Percentiles rank a stretch among this genome's conserved stretches.
Conservation (phyloP, 2,888 invertebrate genomes). For the Sarcophaga variegata region DNA sequence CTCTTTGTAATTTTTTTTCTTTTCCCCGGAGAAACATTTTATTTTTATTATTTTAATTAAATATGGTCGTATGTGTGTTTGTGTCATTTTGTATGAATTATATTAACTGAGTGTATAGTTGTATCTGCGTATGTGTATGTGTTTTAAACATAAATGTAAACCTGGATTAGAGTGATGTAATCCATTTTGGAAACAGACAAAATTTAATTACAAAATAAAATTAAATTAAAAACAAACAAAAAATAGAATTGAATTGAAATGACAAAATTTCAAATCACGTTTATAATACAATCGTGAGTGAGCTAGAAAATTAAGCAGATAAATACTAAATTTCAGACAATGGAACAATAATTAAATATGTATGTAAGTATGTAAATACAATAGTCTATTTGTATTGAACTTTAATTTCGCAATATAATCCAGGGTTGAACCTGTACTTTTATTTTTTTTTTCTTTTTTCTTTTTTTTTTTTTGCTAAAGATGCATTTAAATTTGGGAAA, state of each 20-base stretch:
- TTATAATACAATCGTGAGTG: slow-evolving; percentile 68
- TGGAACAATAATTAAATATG: slow-evolving; percentile 67
- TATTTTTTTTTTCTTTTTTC: background rate
- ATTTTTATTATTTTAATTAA: slow-evolving; percentile 72
- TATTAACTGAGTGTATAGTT: slow-evolving; percentile 30
- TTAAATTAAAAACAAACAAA: slow-evolving; percentile 47
- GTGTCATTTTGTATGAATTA: background rate
- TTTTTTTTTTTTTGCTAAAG: slow-evolving; percentile 10
- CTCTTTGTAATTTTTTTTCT: slow-evolving; percentile 60
- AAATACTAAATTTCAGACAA: slow-evolving; percentile 63
- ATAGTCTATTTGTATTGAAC: slow-evolving; percentile 24
- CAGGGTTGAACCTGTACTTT: slow-evolving; percentile 63
- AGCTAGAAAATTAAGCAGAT: slow-evolving; percentile 43
- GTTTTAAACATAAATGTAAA: slow-evolving; percentile 62
- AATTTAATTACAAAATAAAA: slow-evolving; percentile 19
- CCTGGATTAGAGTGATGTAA: slow-evolving; percentile 66
- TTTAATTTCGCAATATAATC: slow-evolving; percentile 54
- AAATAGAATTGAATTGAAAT: slow-evolving; percentile 17
- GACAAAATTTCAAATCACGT: slow-evolving; percentile 65
- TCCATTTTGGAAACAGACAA: slow-evolving; percentile 61
- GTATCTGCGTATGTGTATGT: slow-evolving; percentile 33
- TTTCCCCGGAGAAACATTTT: slow-evolving; percentile 81
- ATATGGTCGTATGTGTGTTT: slow-evolving; percentile 74
- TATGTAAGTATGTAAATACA: slow-evolving; percentile 10
- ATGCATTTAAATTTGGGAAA: slow-evolving; percentile 42